Base-by-base conservation (phyloP, 2,797 vertebrate genomes). In the Centroberyx gerrardi region DNA sequence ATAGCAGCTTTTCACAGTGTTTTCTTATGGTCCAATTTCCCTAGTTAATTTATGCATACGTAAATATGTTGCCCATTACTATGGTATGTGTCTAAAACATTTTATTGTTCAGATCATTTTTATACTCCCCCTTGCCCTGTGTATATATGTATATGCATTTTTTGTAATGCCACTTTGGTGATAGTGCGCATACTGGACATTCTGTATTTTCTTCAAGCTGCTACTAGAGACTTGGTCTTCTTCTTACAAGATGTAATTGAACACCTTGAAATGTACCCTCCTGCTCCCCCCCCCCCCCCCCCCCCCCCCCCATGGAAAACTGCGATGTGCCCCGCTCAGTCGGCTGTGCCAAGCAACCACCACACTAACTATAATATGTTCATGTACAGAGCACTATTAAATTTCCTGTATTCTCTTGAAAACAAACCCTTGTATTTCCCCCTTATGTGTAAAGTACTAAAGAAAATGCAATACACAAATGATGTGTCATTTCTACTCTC, bases 401-500 rank as follows among this genome's bases (percentile, higher is more conserved):
- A 92, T 89, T 93, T 92, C 91, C 93, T 95, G 94, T 95, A 94
- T 94, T 91, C 92, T 95, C 89, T 92, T 88, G 83, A 90, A 93
- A 90, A 89, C 81, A 88, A 87, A 88, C 90, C 92, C 92, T 93
- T 95, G 94, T 95, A 95, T 93, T 94, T 93, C 92, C 91, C 91
- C 80, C 87, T 94, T 93, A 83, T 93, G 94, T 96, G 94, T 95
- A 92, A 95, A 95, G 88, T 95, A 96, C 94, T 95, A 95, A 96
- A 93, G 92, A 94, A 94, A 93, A 94, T 93, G 86, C 91, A 94
- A 94, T 88, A 92, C 89, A 92, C 90, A 83, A 79, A 56, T 62
- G 70, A 72, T 48, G 70, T 82, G 86, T 91, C 82, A 48, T 85
- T 87, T 80, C 87, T 90, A 40, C n/a, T 84, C 59, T 3, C 59